Evolutionary conservation across 2,888 invertebrate genomes (phyloP).

Genomic region (Sinelater perroti): DNA sequence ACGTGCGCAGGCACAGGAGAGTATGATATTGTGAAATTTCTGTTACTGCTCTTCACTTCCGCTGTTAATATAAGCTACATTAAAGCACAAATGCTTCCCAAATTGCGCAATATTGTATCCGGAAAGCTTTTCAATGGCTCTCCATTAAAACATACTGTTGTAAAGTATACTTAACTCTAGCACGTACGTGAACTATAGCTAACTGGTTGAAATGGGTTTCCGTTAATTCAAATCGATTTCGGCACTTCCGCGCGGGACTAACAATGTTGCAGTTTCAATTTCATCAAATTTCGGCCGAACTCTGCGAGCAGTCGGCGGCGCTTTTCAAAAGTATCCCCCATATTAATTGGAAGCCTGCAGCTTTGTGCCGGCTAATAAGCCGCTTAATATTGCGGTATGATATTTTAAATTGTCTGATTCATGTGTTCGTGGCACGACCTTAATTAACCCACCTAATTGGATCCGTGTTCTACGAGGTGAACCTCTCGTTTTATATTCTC

Average conservation of each 20-base stretch:
- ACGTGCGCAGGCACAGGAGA: neutral
- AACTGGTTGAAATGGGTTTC: neutral
- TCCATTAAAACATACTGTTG: conserved; percentile 23
- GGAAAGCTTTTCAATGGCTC: conserved; percentile 12
- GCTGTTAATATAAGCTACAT: conserved; percentile 7
- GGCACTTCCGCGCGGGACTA: neutral
- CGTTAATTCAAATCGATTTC: neutral
- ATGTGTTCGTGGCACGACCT: conserved; percentile 29
- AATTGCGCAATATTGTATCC: conserved; percentile 6
- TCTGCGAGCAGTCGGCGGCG: neutral
- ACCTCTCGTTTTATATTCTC: conserved; percentile 24
- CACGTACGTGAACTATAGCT: neutral
- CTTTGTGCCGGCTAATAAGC: conserved; percentile 16
- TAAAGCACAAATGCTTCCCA: conserved; percentile 4
- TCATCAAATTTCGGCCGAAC: too few species aligned
- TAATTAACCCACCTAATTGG: conserved; percentile 34
- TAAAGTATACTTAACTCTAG: neutral
- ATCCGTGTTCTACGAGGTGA: conserved; percentile 21
- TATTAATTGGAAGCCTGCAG: conserved; percentile 16
- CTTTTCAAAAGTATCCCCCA: conserved; percentile 5
- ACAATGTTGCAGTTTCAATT: neutral
- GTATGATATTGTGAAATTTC: conserved; percentile 4
- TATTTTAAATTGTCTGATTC: conserved; percentile 32
- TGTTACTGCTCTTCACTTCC: neutral
- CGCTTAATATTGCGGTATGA: conserved; percentile 24